Percentiles rank a stretch among this genome's conserved stretches.
These are phyloP conservation scores for Agrypnia vestita DNA, from an alignment of 1,140 invertebrate species.

Conservation along the genomic window DNA sequence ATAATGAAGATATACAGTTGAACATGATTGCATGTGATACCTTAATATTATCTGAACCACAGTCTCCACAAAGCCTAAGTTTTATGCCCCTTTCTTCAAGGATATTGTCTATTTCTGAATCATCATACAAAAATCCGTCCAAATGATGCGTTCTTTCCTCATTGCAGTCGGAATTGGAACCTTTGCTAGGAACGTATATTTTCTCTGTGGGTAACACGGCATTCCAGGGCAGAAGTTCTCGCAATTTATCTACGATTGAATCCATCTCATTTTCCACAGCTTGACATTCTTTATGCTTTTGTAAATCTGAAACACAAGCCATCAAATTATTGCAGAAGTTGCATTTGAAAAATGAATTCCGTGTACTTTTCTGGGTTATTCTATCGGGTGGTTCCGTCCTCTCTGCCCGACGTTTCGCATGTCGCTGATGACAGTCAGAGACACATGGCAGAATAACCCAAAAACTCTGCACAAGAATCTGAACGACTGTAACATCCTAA, in stretches of 20 bases:
- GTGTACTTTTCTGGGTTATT: too few relatives aligned
- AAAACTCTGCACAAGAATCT: too few relatives aligned
- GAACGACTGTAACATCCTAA: too few relatives aligned
- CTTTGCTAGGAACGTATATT: slow-evolving; percentile 71
- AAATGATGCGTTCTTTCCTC: slow-evolving; percentile 76
- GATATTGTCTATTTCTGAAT: slow-evolving; percentile 77
- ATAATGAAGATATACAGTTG: too few relatives aligned
- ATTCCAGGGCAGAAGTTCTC: slow-evolving; percentile 73
- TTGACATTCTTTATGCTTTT: slow-evolving; percentile 63
- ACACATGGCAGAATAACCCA: too few relatives aligned
- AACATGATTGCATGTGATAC: slow-evolving; percentile 60
- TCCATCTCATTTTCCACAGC: slow-evolving; percentile 66
- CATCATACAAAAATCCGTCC: slow-evolving; percentile 83
- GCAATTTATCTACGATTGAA: slow-evolving; percentile 73
- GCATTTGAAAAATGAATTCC: too few relatives aligned
- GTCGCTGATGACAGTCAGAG: too few relatives aligned
- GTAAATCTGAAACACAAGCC: slow-evolving; percentile 64
- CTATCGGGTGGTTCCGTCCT: too few relatives aligned
- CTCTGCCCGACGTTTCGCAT: too few relatives aligned
- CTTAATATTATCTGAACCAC: slow-evolving; percentile 76
- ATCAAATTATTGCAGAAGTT: background rate
- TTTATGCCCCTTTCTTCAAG: slow-evolving; percentile 76
- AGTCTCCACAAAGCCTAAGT: slow-evolving; percentile 78
- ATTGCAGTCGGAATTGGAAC: slow-evolving; percentile 77
- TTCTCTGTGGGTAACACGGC: slow-evolving; percentile 75